phyloP scores from a whole-genome alignment of 2,113 vertebrate genomes.

The Trematocara unimaculatum region DNA sequence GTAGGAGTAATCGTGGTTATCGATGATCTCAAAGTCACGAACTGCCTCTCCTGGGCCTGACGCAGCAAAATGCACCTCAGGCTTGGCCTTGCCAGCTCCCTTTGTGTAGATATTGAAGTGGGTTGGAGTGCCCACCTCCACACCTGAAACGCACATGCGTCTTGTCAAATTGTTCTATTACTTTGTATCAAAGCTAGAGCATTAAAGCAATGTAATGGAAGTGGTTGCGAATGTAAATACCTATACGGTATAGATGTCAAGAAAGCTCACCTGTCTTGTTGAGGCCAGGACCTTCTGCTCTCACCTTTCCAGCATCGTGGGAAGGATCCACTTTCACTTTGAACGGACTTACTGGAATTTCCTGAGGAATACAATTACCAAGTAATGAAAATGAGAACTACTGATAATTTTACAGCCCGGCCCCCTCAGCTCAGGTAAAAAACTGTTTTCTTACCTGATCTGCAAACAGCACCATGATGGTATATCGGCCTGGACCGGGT shows the following conservation, averaged over 20 bases:
- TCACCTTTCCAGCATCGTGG: conserved; percentile 87
- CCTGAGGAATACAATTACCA: conserved; percentile 63
- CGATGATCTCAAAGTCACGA: conserved; percentile 90
- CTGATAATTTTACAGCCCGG: background rate
- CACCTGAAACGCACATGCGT: conserved; percentile 68
- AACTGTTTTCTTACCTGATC: conserved; percentile 77
- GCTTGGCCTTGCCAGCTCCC: conserved; percentile 88
- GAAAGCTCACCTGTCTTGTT: conserved; percentile 80
- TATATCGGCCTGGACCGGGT: conserved; percentile 82
- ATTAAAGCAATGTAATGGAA: background rate
- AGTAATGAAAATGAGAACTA: background rate
- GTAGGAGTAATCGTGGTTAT: conserved; percentile 94
- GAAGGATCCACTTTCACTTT: conserved; percentile 92
- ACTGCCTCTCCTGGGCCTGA: conserved; percentile 80
- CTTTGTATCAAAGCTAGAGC: background rate
- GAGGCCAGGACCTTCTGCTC: conserved; percentile 88
- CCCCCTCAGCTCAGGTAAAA: background rate
- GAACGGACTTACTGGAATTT: conserved; percentile 90
- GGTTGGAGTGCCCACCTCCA: conserved; percentile 89
- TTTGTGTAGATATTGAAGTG: conserved; percentile 93
- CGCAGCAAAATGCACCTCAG: conserved; percentile 81
- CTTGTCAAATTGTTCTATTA: background rate
- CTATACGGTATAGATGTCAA: fast-evolving
- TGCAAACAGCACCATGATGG: conserved; percentile 96
- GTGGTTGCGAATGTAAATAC: background rate